These are phyloP conservation scores for Champsocephalus gunnari DNA, from an alignment of 2,797 vertebrate species.

Conservation along the genomic window DNA sequence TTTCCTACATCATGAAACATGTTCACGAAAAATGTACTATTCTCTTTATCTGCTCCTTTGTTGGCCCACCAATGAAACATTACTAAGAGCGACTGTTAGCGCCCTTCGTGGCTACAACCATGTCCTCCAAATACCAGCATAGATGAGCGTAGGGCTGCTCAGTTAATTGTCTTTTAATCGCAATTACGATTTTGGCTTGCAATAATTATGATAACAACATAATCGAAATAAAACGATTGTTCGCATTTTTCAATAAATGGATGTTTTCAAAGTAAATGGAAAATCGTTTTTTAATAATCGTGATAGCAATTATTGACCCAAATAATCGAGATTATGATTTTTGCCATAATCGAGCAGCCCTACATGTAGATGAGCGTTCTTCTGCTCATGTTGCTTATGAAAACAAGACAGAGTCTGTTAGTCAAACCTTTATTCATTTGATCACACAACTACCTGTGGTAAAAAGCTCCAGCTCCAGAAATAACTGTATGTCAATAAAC, in stretches of 20 bases:
- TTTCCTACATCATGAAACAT: slow-evolving; percentile 17
- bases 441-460: slow-evolving; percentile 4
- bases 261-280: too few species aligned
- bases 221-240: too few species aligned
- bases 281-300: too few species aligned
- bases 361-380: neutral
- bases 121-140: neutral
- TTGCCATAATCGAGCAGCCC: too few species aligned
- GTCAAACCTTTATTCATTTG: slow-evolving; percentile 19
- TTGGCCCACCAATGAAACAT: neutral
- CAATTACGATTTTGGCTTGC: too few species aligned
- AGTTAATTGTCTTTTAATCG: too few species aligned
- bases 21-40: neutral
- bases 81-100: neutral
- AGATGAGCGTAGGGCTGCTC: too few species aligned
- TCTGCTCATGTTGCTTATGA: neutral
- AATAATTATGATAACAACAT: too few species aligned
- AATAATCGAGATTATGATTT: too few species aligned
- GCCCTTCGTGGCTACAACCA: neutral
- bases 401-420: neutral
- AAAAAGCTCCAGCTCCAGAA: slow-evolving; percentile 8
- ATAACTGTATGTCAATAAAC: slow-evolving; percentile 35
- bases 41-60: neutral
- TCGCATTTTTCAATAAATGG: too few species aligned
- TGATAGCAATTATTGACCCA: too few species aligned